phyloP scores from a whole-genome alignment of 2,113 vertebrate species.

The Diadophis punctatus region DNA sequence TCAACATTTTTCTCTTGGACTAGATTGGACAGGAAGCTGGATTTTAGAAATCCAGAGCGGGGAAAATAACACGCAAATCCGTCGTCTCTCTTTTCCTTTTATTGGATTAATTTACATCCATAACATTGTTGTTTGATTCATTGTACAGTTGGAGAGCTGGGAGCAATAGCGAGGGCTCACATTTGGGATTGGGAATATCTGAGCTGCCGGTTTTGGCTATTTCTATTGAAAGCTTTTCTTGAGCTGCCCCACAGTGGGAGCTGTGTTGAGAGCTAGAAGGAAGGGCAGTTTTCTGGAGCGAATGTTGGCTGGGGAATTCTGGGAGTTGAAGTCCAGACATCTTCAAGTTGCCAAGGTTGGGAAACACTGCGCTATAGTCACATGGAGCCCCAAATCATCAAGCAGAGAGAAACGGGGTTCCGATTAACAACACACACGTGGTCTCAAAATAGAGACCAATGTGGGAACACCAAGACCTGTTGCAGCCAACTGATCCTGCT shows the following conservation, averaged over 20 bases:
- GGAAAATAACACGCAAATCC: background rate
- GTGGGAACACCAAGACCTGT: background rate
- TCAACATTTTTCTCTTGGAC: background rate
- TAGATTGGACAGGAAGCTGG: background rate
- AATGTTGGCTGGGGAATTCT: too few species aligned
- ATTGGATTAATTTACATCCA: background rate
- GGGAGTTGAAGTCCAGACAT: too few species aligned
- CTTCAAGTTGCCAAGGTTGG: too few species aligned
- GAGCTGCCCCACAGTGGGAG: background rate
- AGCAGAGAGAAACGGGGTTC: background rate
- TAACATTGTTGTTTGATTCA: background rate
- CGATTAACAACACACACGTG: background rate
- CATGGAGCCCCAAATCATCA: background rate
- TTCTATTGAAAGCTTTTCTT: background rate
- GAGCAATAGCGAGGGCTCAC: background rate
- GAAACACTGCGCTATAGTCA: too few species aligned
- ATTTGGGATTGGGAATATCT: background rate
- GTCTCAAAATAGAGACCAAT: background rate
- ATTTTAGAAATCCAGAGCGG: background rate
- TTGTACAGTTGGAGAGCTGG: background rate
- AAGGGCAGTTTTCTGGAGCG: background rate
- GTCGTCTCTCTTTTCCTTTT: background rate
- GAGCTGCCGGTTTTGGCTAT: background rate
- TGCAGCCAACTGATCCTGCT: background rate
- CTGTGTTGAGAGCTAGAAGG: background rate